phyloP scores from a whole-genome alignment of 1,140 invertebrate species.

The Drosophila fuyamai region DNA sequence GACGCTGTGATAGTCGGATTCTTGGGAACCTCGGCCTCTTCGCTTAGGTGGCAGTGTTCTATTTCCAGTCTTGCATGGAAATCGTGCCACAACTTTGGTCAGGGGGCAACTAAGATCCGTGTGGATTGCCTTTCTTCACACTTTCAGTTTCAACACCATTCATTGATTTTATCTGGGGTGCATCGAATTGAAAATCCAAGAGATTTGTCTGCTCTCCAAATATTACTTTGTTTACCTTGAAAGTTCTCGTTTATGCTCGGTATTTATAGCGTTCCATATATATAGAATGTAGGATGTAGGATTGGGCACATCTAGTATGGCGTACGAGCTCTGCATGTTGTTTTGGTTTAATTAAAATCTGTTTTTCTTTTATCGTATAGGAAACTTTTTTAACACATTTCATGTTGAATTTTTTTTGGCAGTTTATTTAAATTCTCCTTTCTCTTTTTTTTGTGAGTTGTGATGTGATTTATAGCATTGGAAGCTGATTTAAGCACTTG shows the following conservation, averaged over 20 bases:
- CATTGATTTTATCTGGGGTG: constrained; percentile 37
- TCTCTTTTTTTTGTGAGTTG: constrained; percentile 28
- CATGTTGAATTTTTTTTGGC: constrained; percentile 54
- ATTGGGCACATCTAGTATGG: constrained; percentile 32
- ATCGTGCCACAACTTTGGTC: constrained; percentile 43
- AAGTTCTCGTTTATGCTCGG: constrained; percentile 54
- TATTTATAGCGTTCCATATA: constrained; percentile 63
- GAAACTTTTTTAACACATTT: constrained; percentile 70
- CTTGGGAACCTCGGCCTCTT: constrained; percentile 20
- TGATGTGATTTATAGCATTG: constrained; percentile 63
- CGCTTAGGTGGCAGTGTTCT: constrained; percentile 42
- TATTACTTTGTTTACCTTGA: constrained; percentile 80
- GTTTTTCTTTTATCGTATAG: constrained; percentile 52
- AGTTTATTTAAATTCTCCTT: constrained; percentile 44
- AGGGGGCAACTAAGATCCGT: not conserved
- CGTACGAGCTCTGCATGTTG: constrained; percentile 47
- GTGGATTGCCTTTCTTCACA: constrained; percentile 38
- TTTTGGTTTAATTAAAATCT: constrained; percentile 79
- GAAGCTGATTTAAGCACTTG: constrained; percentile 50
- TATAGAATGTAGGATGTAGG: constrained; percentile 32
- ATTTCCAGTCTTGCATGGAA: constrained; percentile 68
- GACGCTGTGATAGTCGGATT: constrained; percentile 38
- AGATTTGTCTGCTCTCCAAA: constrained; percentile 58
- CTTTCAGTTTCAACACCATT: constrained; percentile 24
- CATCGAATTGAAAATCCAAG: constrained; percentile 42